Evolutionary conservation across 1,140 invertebrate species (phyloP).

Genomic region (Aphaenogaster floridana): DNA sequence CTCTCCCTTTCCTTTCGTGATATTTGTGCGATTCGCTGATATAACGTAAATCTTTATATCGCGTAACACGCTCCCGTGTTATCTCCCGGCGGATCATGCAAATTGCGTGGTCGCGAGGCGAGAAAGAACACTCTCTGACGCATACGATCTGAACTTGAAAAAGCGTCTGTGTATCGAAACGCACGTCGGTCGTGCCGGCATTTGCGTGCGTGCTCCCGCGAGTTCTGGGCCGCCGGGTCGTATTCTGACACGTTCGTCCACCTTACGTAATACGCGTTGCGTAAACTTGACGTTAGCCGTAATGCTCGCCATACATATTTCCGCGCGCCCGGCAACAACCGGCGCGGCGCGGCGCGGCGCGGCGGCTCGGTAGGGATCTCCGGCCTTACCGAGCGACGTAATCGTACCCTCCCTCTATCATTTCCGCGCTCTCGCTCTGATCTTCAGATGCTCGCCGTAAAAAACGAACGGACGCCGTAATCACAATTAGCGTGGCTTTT

Average conservation of each 20-base stretch:
- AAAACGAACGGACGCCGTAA: neutral
- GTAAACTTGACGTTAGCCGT: conserved; percentile 75
- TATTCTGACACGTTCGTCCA: conserved; percentile 70
- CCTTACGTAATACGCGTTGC: conserved; percentile 77
- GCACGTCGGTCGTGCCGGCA: conserved; percentile 50
- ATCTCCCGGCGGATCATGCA: conserved; percentile 14
- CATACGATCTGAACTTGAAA: conserved; percentile 11
- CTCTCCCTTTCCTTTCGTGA: neutral
- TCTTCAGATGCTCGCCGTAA: neutral
- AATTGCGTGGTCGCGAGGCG: neutral
- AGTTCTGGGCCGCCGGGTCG: conserved; percentile 54
- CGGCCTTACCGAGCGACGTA: conserved; percentile 23
- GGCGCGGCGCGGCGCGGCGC: no score
- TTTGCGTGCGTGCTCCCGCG: conserved; percentile 23
- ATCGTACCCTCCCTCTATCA: conserved; percentile 37
- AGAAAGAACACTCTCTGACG: neutral
- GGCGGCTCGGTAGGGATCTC: neutral
- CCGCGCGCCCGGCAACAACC: conserved; percentile 76
- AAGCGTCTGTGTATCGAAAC: conserved; percentile 2
- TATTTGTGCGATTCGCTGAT: neutral
- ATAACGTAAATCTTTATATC: neutral
- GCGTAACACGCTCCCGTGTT: neutral
- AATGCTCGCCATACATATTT: conserved; percentile 70
- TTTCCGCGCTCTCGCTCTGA: conserved; percentile 6
- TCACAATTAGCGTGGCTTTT: neutral